Evolutionary conservation across 1,140 invertebrate species (phyloP).

Genomic region (Whitmania pigra): DNA sequence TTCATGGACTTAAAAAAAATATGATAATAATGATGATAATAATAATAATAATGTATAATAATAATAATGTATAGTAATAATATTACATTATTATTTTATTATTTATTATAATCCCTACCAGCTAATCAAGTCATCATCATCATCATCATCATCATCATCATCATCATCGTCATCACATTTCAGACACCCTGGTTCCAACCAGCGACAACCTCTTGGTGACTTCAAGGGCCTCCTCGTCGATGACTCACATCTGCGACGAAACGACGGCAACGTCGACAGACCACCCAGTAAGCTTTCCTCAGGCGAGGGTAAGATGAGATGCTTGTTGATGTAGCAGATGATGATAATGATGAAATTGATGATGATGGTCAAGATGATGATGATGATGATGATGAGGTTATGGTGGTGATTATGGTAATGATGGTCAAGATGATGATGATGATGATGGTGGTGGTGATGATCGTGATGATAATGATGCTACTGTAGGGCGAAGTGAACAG

Average conservation of each 20-base stretch:
- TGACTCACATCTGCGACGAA: slow-evolving; percentile 1
- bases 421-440: no score
- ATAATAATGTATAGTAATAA: no score
- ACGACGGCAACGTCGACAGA: background rate
- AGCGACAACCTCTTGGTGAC: background rate
- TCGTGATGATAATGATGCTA: no score
- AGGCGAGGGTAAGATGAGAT: background rate
- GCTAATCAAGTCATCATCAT: background rate
- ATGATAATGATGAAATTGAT: background rate
- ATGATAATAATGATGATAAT: no score
- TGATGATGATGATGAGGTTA: background rate
- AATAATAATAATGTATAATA: no score
- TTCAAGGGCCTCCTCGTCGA: background rate
- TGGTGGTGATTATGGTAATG: background rate
- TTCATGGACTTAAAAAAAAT: no score
- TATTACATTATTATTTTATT: background rate
- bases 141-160: slow-evolving; percentile 3
- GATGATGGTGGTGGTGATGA: no score
- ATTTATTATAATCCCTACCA: background rate
- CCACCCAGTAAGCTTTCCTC: background rate
- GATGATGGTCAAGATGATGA: background rate
- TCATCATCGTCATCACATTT: background rate
- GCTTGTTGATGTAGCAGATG: background rate
- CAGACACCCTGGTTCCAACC: background rate
- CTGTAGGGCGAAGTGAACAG: background rate